These are phyloP conservation scores for Phlogophora meticulosa DNA, from an alignment of 2,888 invertebrate genomes.

Conservation along the genomic window DNA sequence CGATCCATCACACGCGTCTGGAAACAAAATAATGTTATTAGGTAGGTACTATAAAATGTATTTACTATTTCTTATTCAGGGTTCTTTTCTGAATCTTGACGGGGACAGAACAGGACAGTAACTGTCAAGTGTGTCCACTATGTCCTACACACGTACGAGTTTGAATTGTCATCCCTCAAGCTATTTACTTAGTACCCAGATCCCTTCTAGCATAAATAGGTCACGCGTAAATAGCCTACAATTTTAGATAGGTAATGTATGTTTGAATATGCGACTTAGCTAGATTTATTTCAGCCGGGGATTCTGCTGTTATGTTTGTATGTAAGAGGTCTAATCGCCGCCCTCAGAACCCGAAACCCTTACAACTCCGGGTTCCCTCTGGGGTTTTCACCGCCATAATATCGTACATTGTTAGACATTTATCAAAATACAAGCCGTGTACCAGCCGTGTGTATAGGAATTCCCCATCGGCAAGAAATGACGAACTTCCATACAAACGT, in stretches of 20 bases:
- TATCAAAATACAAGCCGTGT: slow-evolving; percentile 31
- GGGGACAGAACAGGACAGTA: slow-evolving; percentile 11
- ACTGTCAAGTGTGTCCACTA: slow-evolving; percentile 34
- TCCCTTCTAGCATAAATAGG: slow-evolving; percentile 41
- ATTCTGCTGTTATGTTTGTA: slow-evolving; percentile 37
- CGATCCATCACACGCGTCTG: slow-evolving; percentile 15
- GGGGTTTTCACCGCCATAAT: slow-evolving; percentile 35
- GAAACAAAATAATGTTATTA: slow-evolving; percentile 16
- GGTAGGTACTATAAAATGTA: slow-evolving; percentile 11
- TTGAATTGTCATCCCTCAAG: slow-evolving; percentile 45
- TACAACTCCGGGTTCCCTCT: slow-evolving; percentile 12
- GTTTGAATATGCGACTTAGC: slow-evolving; percentile 32
- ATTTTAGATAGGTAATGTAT: slow-evolving; percentile 45
- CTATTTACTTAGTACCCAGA: slow-evolving; percentile 52
- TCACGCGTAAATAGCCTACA: slow-evolving; percentile 33
- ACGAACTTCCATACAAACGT: too few relatives aligned
- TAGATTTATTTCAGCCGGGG: slow-evolving; percentile 21
- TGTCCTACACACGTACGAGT: slow-evolving; percentile 51
- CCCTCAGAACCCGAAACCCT: slow-evolving; percentile 6
- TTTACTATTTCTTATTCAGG: slow-evolving; percentile 29
- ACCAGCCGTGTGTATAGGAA: too few relatives aligned
- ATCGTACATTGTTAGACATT: slow-evolving; percentile 36
- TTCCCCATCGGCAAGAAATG: too few relatives aligned
- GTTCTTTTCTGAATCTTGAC: slow-evolving; percentile 31
- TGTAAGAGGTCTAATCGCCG: slow-evolving; percentile 38